These are phyloP conservation scores for Coleophora flavipennella DNA, from an alignment of 2,888 invertebrate species.

Conservation along the genomic window DNA sequence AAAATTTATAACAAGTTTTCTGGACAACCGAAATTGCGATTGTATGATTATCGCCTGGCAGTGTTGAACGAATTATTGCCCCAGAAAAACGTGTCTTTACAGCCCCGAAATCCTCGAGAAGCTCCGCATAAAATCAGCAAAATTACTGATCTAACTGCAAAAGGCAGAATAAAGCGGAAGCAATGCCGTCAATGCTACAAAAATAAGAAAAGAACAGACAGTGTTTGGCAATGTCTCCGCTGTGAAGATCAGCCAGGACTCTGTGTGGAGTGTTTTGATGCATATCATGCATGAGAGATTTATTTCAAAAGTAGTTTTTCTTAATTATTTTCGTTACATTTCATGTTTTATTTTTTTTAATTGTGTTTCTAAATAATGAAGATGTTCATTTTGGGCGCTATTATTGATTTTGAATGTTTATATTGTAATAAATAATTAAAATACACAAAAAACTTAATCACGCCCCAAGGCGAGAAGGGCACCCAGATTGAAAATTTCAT, in stretches of 20 bases:
- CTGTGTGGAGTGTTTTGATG: neutral
- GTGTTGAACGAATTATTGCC: neutral
- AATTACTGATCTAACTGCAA: neutral
- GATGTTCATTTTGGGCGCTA: no score
- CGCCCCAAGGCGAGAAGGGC: no score
- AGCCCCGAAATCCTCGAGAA: neutral
- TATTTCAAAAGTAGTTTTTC: no score
- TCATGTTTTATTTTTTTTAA: no score
- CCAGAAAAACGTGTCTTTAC: neutral
- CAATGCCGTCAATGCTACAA: slow-evolving; percentile 1
- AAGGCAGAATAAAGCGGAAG: neutral
- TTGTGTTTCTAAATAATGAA: no score
- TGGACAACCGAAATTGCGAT: neutral
- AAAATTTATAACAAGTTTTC: slow-evolving; percentile 1
- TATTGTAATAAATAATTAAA: no score
- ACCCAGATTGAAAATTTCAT: no score
- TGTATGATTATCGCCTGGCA: neutral
- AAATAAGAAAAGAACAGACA: slow-evolving; percentile 8
- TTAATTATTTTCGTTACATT: no score
- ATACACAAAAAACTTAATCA: no score
- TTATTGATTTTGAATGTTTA: no score
- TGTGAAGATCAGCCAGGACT: neutral
- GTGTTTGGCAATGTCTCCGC: neutral
- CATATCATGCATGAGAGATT: no score
- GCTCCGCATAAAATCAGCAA: neutral